Percentiles rank a stretch among this genome's conserved stretches.
These are phyloP conservation scores for Ophion ventricosus DNA, from an alignment of 2,888 invertebrate species.

Conservation along the genomic window DNA sequence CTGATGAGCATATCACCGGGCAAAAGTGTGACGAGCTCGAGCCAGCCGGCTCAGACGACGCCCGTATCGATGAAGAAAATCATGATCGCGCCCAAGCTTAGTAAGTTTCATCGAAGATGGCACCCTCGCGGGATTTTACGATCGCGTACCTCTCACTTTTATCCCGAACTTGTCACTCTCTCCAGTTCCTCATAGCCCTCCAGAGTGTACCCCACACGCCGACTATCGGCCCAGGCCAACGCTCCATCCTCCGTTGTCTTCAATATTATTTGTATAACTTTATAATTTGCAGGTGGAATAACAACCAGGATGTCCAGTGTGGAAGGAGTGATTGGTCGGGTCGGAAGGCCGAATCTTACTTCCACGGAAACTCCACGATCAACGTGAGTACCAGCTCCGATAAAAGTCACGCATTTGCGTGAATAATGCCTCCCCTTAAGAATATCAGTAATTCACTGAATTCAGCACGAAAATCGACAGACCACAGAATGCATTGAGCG, in stretches of 20 bases:
- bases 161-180: not conserved
- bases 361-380: slow-evolving; percentile 50
- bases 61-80: slow-evolving; percentile 44
- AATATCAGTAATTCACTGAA: not conserved
- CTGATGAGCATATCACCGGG: slow-evolving; percentile 65
- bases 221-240: no score
- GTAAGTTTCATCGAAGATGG: slow-evolving; percentile 33
- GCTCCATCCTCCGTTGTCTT: no score
- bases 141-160: no score
- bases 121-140: not conserved
- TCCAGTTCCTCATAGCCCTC: no score
- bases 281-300: slow-evolving; percentile 45
- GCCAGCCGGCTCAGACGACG: slow-evolving; percentile 35
- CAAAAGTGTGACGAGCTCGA: slow-evolving; percentile 40
- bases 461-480: not conserved
- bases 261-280: no score
- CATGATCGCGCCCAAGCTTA: slow-evolving; percentile 46
- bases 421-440: not conserved
- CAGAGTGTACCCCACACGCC: no score
- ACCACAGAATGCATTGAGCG: no score
- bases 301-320: slow-evolving; percentile 31
- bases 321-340: slow-evolving; percentile 35
- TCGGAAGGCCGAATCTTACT: slow-evolving; percentile 45
- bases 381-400: slow-evolving; percentile 35
- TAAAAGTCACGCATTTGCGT: not conserved